phyloP scores from a whole-genome alignment of 2,888 invertebrate genomes.

The Margaritifera margaritifera region DNA sequence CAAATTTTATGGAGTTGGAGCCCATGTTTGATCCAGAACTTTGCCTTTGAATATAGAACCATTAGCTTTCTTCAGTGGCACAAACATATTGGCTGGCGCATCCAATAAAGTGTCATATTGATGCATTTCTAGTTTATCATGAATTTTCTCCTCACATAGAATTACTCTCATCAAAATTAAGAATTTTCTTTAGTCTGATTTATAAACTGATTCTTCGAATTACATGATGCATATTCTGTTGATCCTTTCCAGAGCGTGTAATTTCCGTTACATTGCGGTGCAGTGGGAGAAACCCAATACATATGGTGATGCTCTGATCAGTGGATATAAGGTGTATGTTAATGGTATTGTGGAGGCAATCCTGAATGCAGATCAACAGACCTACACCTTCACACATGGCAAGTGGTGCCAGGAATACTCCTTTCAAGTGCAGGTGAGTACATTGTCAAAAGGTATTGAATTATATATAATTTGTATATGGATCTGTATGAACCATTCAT shows the following conservation, averaged over 20 bases:
- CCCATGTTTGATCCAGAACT: too few relatives aligned
- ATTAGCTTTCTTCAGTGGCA: too few relatives aligned
- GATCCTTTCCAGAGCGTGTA: conserved; percentile 65
- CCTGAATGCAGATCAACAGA: conserved; percentile 66
- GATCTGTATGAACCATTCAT: background rate
- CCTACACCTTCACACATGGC: conserved; percentile 70
- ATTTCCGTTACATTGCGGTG: conserved; percentile 72
- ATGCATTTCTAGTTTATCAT: too few relatives aligned
- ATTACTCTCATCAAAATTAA: too few relatives aligned
- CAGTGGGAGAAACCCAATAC: conserved; percentile 72
- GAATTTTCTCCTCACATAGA: too few relatives aligned
- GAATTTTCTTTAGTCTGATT: too few relatives aligned
- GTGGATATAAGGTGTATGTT: conserved; percentile 72
- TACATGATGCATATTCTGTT: too few relatives aligned
- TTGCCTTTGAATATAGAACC: too few relatives aligned
- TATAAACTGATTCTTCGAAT: too few relatives aligned
- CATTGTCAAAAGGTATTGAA: background rate
- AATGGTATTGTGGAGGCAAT: conserved; percentile 71
- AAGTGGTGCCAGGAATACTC: conserved; percentile 72
- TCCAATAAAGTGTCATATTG: too few relatives aligned
- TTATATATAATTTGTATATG: background rate
- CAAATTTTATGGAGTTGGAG: too few relatives aligned
- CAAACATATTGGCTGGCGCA: too few relatives aligned
- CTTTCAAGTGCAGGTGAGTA: conserved; percentile 71
- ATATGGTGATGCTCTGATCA: conserved; percentile 70